These are phyloP conservation scores for Stercorarius parasiticus DNA, from an alignment of 2,113 vertebrate species.

Conservation along the genomic window DNA sequence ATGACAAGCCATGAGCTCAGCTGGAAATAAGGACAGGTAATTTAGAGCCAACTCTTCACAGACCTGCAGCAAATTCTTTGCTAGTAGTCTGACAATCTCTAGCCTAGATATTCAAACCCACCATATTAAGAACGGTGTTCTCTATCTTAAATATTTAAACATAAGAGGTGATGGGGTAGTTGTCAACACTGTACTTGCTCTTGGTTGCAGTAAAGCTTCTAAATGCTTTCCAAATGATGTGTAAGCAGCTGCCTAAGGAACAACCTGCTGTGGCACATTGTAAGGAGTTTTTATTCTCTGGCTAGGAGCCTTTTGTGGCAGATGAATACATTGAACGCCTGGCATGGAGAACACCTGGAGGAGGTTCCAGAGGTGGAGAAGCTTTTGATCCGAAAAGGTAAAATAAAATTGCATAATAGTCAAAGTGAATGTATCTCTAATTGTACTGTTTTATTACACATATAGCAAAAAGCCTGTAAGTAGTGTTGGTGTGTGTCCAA, in stretches of 20 bases:
- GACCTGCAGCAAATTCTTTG: neutral
- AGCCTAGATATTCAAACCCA: neutral
- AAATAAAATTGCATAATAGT: conserved; percentile 32
- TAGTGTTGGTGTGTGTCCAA: neutral
- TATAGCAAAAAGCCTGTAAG: neutral
- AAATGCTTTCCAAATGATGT: neutral
- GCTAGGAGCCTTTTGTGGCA: conserved; percentile 96
- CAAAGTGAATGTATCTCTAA: neutral
- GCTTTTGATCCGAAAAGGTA: conserved; percentile 98
- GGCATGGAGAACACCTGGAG: conserved; percentile 97
- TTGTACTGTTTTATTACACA: neutral
- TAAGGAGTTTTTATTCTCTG: conserved; percentile 64
- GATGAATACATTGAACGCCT: conserved; percentile 98
- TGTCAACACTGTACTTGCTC: neutral
- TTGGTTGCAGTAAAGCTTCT: neutral
- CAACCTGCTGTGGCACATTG: neutral
- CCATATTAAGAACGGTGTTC: neutral
- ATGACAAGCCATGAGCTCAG: neutral
- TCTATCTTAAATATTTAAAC: neutral
- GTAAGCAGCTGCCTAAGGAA: conserved; percentile 15
- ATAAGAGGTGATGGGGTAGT: neutral
- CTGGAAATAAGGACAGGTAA: neutral
- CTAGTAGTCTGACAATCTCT: neutral
- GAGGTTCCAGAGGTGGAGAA: conserved; percentile 97
- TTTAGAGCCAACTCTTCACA: neutral